phyloP scores from a whole-genome alignment of 1,140 invertebrate genomes.

The Philaenus spumarius region DNA sequence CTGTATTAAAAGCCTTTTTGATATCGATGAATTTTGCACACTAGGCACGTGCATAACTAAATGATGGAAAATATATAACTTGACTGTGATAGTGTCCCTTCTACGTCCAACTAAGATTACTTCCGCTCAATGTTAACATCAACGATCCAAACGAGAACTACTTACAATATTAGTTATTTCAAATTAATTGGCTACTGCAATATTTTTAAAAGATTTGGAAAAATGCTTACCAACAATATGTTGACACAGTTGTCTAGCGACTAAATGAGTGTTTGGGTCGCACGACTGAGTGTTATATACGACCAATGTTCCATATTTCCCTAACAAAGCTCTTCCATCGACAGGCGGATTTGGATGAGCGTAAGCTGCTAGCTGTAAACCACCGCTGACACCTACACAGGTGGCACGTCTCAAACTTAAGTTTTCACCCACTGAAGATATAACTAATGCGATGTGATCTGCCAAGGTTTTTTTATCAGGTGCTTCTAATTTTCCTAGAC shows the following conservation, averaged over 20 bases:
- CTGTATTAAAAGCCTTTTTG: too few relatives aligned
- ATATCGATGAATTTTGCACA: too few relatives aligned
- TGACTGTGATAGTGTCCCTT: neutral
- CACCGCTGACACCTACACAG: constrained; percentile 54
- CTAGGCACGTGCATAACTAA: too few relatives aligned
- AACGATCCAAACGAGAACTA: neutral
- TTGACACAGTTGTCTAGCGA: constrained; percentile 74
- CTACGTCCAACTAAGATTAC: too few relatives aligned
- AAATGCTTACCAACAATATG: constrained; percentile 69
- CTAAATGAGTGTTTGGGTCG: constrained; percentile 36
- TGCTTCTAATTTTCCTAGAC: constrained; percentile 52
- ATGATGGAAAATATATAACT: neutral
- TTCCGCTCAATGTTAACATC: neutral
- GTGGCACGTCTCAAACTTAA: constrained; percentile 69
- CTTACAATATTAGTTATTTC: neutral
- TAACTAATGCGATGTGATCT: constrained; percentile 73
- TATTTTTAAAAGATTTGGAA: neutral
- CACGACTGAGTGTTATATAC: constrained; percentile 49
- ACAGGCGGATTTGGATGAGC: constrained; percentile 60
- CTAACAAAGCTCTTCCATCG: constrained; percentile 50
- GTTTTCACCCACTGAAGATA: constrained; percentile 86
- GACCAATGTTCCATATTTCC: constrained; percentile 77
- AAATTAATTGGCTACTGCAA: constrained; percentile 5
- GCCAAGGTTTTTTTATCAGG: constrained; percentile 60
- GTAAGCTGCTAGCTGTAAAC: constrained; percentile 55